Evolutionary conservation across 2,797 vertebrate genomes (phyloP).

Genomic region (Alca torda): DNA sequence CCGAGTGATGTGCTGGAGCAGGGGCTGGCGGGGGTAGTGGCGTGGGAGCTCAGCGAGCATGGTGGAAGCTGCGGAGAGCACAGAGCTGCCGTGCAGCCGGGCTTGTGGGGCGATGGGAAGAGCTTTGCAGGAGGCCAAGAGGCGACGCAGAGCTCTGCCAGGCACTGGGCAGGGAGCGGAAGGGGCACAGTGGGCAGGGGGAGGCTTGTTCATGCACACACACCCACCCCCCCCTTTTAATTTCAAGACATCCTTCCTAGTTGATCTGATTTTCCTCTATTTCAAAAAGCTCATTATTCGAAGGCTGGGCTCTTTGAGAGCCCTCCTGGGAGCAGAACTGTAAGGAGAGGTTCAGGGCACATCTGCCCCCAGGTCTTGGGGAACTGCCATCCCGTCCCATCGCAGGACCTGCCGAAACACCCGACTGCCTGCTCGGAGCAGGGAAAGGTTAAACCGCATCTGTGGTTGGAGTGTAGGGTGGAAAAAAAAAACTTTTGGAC

Average conservation of each 20-base stretch:
- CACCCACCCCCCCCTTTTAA: no score
- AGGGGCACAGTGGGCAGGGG: accelerated
- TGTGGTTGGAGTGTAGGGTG: background rate
- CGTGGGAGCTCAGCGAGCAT: background rate
- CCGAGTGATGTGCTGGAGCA: background rate
- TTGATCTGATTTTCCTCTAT: background rate
- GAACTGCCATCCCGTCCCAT: accelerated
- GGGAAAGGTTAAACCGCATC: background rate
- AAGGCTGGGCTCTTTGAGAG: background rate
- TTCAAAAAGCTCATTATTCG: background rate
- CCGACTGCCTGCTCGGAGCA: background rate
- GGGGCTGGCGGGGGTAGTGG: background rate
- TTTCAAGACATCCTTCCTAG: background rate
- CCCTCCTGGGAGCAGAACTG: background rate
- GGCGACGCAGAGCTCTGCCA: accelerated
- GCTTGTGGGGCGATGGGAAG: background rate
- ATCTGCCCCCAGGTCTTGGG: accelerated
- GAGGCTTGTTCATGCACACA: background rate
- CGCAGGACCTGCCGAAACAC: background rate
- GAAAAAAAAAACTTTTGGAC: background rate
- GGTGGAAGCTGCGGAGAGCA: background rate
- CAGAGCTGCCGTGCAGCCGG: background rate
- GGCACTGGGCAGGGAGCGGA: background rate
- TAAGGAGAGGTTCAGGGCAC: background rate
- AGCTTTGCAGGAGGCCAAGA: background rate